Conservation (phyloP, 2,113 vertebrate genomes). For the Crypturellus undulatus region DNA sequence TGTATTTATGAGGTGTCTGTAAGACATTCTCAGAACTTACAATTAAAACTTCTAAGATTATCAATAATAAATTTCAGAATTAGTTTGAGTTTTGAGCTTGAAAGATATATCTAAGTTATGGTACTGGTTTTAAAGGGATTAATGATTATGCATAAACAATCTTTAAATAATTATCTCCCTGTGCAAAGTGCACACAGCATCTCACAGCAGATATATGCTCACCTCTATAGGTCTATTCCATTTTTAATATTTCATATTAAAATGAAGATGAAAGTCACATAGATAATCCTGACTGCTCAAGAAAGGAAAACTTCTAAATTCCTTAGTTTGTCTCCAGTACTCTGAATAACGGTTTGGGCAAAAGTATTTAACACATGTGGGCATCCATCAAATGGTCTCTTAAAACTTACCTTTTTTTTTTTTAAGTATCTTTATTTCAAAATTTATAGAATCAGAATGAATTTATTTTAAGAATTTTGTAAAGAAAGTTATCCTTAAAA, state of each 20-base stretch:
- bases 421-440: rapidly evolving
- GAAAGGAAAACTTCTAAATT: background rate
- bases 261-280: background rate
- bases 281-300: background rate
- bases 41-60: background rate
- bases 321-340: background rate
- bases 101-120: background rate
- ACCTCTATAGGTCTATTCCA: background rate
- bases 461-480: background rate
- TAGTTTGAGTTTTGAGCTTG: background rate
- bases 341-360: background rate
- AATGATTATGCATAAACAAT: background rate
- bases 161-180: background rate
- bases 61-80: background rate
- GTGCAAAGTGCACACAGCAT: background rate
- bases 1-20: background rate
- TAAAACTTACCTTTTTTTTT: background rate
- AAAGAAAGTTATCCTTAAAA: background rate
- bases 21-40: background rate
- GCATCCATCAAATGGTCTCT: background rate
- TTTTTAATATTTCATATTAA: background rate
- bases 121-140: background rate
- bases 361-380: background rate
- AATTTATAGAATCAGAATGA: background rate
- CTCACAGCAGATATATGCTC: background rate